These are phyloP conservation scores for Folsomia manolachei DNA, from an alignment of 2,888 invertebrate genomes.

Conservation along the genomic window DNA sequence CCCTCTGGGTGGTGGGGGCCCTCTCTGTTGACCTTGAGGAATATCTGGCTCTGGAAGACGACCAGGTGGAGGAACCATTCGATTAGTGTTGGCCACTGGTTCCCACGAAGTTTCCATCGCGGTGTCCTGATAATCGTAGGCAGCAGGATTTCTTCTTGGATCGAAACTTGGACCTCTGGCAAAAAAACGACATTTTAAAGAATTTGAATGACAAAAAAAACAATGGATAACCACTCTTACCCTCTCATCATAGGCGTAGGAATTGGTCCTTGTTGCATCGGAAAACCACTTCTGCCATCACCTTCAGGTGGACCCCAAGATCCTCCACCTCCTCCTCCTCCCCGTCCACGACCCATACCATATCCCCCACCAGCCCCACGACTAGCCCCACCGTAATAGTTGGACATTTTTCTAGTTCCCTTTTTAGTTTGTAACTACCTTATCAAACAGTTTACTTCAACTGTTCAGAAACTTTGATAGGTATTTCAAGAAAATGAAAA, in stretches of 20 bases:
- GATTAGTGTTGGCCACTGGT: background rate
- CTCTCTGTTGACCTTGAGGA: background rate
- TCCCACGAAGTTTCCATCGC: background rate
- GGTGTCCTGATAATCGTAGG: too few relatives aligned
- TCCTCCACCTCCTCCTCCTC: background rate
- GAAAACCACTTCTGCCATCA: background rate
- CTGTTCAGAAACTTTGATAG: too few relatives aligned
- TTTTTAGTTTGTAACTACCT: too few relatives aligned
- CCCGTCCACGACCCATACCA: background rate
- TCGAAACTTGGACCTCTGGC: background rate
- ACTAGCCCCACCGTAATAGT: background rate
- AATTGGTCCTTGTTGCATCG: background rate
- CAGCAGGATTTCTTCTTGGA: background rate
- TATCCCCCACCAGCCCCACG: slow-evolving; percentile 8
- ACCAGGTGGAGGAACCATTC: background rate
- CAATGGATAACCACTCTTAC: background rate
- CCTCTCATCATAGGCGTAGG: background rate
- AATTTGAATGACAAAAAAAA: too few relatives aligned
- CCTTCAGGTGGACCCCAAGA: background rate
- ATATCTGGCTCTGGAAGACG: background rate
- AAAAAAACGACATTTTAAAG: background rate
- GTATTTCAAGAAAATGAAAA: too few relatives aligned
- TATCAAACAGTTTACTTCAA: too few relatives aligned
- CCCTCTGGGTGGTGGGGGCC: background rate
- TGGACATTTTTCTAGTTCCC: too few relatives aligned